Conservation (phyloP, 2,797 vertebrate genomes). For the Gallinago solitaria region DNA sequence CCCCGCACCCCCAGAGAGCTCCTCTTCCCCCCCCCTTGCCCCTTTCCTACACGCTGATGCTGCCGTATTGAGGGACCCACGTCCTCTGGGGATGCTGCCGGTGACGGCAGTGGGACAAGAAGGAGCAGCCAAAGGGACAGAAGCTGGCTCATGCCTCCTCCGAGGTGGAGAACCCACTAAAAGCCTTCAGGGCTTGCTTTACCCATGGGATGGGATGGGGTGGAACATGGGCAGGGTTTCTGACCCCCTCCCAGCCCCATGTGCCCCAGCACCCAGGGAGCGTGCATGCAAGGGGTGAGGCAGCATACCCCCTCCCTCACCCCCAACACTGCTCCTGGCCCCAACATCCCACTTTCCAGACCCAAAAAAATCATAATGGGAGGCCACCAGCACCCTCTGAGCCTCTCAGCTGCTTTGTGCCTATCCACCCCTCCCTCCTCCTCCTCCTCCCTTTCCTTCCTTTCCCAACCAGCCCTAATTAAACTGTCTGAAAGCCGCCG, state of each 20-base stretch:
- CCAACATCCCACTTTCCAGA: not conserved
- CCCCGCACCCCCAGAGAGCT: not conserved
- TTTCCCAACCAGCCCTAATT: slow-evolving; percentile 72
- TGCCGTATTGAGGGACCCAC: not conserved
- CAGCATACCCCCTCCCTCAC: not conserved
- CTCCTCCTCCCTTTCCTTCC: not conserved
- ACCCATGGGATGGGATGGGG: not conserved
- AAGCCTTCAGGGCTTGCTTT: not conserved
- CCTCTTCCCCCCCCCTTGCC: not conserved
- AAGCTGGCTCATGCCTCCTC: not conserved
- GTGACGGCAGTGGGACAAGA: slow-evolving; percentile 66
- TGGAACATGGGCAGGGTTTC: not conserved
- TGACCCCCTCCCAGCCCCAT: not conserved
- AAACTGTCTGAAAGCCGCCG: slow-evolving; percentile 73
- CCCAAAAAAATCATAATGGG: not conserved
- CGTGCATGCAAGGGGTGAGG: not conserved
- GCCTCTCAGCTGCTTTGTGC: not conserved
- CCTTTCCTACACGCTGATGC: not conserved
- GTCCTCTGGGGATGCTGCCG: not conserved
- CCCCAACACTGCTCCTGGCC: not conserved
- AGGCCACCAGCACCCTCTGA: fast-evolving
- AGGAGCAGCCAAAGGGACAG: slow-evolving; percentile 27
- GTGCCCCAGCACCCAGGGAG: not conserved
- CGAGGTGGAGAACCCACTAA: not conserved
- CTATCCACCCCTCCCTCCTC: not conserved